Evolutionary conservation across 2,888 invertebrate species (phyloP).

Genomic region (Allophyes oxyacanthae): DNA sequence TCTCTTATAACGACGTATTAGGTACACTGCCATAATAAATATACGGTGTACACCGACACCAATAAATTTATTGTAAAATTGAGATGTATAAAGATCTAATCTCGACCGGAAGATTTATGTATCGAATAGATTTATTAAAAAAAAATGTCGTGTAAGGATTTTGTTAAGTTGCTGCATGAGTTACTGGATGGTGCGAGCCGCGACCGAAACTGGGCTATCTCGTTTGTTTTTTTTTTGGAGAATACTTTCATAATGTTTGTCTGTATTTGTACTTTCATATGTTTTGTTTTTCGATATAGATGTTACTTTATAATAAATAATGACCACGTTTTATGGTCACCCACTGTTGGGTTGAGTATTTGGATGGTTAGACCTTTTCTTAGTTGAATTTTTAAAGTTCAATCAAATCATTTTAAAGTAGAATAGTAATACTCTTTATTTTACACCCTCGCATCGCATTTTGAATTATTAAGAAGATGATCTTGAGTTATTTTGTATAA

Average conservation of each 20-base stretch:
- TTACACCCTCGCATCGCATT: no score
- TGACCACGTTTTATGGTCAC: neutral
- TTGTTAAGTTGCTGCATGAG: conserved; percentile 48
- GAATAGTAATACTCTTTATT: no score
- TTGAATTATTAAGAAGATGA: no score
- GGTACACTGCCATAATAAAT: conserved; percentile 82
- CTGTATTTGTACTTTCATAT: conserved; percentile 13
- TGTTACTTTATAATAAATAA: conserved; percentile 9
- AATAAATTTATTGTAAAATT: conserved; percentile 86
- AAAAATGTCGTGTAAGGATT: conserved; percentile 57
- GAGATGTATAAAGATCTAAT: conserved; percentile 87
- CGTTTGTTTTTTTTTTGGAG: conserved; percentile 14
- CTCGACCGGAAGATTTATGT: conserved; percentile 80
- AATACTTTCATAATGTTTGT: conserved; percentile 28
- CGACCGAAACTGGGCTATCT: conserved; percentile 46
- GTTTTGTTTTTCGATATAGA: conserved; percentile 6
- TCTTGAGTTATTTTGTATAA: no score
- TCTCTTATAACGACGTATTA: conserved; percentile 83
- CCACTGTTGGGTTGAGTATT: neutral
- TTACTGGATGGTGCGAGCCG: conserved; percentile 43
- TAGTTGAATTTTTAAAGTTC: no score
- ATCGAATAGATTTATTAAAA: conserved; percentile 79
- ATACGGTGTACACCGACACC: conserved; percentile 69
- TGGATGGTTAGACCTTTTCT: no score
- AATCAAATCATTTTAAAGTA: no score